Conservation (phyloP, 2,888 invertebrate genomes). For the Nematopogon swammerdamellus region DNA sequence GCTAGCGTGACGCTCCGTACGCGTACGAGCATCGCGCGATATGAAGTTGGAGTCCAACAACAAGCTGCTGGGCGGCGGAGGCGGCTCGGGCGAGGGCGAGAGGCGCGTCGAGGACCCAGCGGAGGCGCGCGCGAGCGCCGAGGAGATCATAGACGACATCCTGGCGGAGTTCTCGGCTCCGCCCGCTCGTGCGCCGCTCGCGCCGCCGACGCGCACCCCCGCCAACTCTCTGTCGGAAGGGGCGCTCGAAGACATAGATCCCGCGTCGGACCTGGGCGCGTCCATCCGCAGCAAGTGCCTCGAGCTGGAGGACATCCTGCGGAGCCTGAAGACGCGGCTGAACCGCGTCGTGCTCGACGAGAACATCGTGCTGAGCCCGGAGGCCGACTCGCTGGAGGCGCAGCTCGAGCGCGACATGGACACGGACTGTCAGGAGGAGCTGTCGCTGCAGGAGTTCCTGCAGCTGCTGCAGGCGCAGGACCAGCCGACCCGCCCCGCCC, state of each 20-base stretch:
- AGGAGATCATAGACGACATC: conserved; percentile 48
- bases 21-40: not conserved
- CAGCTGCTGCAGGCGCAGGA: conserved; percentile 48
- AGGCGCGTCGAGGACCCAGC: conserved; percentile 32
- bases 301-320: conserved; percentile 49
- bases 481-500: conserved; percentile 33
- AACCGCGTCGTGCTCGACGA: conserved; percentile 50
- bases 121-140: conserved; percentile 45
- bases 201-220: conserved; percentile 43
- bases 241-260: conserved; percentile 46
- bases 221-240: conserved; percentile 46
- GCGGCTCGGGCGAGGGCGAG: conserved; percentile 27
- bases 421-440: conserved; percentile 49
- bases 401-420: conserved; percentile 50
- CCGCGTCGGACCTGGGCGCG: conserved; percentile 44
- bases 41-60: conserved; percentile 54
- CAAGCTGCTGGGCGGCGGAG: conserved; percentile 44
- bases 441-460: conserved; percentile 48
- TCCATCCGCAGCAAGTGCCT: conserved; percentile 50
- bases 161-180: conserved; percentile 46
- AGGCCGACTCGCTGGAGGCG: conserved; percentile 45
- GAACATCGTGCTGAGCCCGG: conserved; percentile 48
- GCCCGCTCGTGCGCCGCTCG: conserved; percentile 24
- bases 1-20: no score
- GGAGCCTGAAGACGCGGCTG: conserved; percentile 45